Base-by-base conservation (phyloP, 1,140 invertebrate species). In the Cyphomyrmex costatus region DNA sequence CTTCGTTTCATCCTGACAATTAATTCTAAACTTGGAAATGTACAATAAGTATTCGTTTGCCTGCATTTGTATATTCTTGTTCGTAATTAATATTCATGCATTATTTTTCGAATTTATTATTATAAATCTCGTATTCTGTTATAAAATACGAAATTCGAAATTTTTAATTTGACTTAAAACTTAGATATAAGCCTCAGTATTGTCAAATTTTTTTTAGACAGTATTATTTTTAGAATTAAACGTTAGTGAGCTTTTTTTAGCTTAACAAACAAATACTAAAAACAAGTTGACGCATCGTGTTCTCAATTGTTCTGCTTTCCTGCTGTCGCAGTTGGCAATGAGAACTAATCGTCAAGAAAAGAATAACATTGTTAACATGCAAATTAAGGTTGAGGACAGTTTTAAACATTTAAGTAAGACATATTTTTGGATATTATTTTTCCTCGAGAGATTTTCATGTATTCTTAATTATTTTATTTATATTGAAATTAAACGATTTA, bases 1-100 rank as follows among this genome's bases (percentile, higher is more conserved):
- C 30, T 68, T 60, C 33, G 2, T 58, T 58, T 30, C n/a, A 16
- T 66, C 46, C 46, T 27, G 30, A 53, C 14, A 56, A 80, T 80
- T 80, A 56, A 80, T 66, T 30, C 30, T 80, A 51, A 65, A 65
- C 46, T 66, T 51, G 49, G 7, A 60, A 33, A 10, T n/a, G 30
- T 7, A 33, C 21, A 30, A 58, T n/a, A 2, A 58, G 4, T 56
- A 10, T 33, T 58, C 1, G n/a, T 27, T 42, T 24, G 27, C 21
- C 33, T 12, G 14, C 7, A 36, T 14, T 60, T 16, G 21, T 7
- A 60, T 14, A 24, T 42, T 74, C 30, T 51, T 56, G 19, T 30
- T 73, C 12, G 27, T 12, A 12, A 19, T 74, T 74, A 3, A 16
- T 8, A 74, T 58, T 33, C 12, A 19, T 42, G 14, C 4, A 19